These are phyloP conservation scores for Spea multiplicata DNA, from an alignment of 2,113 vertebrate genomes.

Conservation along the genomic window DNA sequence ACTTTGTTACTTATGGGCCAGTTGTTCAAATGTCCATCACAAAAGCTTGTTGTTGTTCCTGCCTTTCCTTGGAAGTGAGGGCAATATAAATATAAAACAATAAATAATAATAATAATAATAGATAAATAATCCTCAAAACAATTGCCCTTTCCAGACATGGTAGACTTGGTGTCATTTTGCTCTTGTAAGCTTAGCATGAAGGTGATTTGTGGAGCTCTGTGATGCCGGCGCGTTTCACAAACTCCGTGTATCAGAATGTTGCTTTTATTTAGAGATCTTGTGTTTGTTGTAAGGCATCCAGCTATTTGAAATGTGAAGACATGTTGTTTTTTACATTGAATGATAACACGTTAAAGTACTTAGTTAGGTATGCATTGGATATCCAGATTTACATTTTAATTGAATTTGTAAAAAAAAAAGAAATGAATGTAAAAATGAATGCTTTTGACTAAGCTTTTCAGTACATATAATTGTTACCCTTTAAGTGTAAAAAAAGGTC, in stretches of 20 bases:
- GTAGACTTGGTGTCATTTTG: too few species aligned
- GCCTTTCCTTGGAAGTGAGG: too few species aligned
- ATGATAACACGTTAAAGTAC: conserved; percentile 19
- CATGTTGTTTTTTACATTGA: neutral
- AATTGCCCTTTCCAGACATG: too few species aligned
- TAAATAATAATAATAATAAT: too few species aligned
- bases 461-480: conserved; percentile 42
- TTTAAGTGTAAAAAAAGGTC: conserved; percentile 37
- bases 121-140: too few species aligned
- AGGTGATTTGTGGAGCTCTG: neutral
- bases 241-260: neutral
- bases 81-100: too few species aligned
- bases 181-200: neutral
- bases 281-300: conserved; percentile 3
- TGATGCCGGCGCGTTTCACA: neutral
- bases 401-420: conserved; percentile 17
- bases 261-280: neutral
- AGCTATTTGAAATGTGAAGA: neutral
- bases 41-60: too few species aligned
- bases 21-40: too few species aligned
- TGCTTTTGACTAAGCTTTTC: conserved; percentile 41
- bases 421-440: conserved; percentile 31
- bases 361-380: neutral
- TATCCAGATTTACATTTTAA: conserved; percentile 33
- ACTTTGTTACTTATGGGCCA: too few species aligned